A percentile compares a stretch with the other conserved stretches of the same genome.
These are phyloP conservation scores for Urechis unicinctus DNA, from an alignment of 2,888 invertebrate species.

Conservation along the genomic window DNA sequence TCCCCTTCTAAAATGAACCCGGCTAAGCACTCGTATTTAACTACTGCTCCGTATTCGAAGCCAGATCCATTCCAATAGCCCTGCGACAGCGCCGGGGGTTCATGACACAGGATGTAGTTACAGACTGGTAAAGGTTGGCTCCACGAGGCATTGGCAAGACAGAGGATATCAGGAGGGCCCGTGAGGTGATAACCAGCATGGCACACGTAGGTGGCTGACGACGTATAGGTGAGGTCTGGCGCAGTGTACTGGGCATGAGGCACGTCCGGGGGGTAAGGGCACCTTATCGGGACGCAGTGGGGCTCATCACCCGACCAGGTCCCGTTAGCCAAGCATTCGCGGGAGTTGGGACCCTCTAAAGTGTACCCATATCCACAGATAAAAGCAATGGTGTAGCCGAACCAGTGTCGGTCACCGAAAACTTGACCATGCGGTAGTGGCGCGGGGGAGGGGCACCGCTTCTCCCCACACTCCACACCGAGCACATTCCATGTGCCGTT, in stretches of 20 bases:
- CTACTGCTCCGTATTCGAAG: conserved; percentile 2
- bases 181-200: conserved; percentile 12
- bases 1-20: conserved; percentile 1
- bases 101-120: not conserved
- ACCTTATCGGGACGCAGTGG: conserved; percentile 10
- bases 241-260: conserved; percentile 12
- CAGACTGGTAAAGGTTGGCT: conserved; percentile 7
- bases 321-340: conserved; percentile 55
- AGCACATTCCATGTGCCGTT: conserved; percentile 30
- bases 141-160: conserved; percentile 13
- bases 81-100: not conserved
- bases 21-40: conserved; percentile 13
- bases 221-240: not conserved
- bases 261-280: conserved; percentile 9
- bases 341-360: conserved; percentile 76
- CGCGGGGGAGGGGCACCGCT: conserved; percentile 20
- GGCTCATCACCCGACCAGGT: conserved; percentile 34
- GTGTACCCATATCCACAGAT: conserved; percentile 74
- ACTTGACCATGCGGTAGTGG: not conserved
- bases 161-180: conserved; percentile 8
- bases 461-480: conserved; percentile 28
- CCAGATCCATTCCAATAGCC: not conserved
- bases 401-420: not conserved
- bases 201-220: conserved; percentile 13
- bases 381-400: not conserved